Conservation (phyloP, 1,140 invertebrate genomes). For the Neoseiulus cucumeris region DNA sequence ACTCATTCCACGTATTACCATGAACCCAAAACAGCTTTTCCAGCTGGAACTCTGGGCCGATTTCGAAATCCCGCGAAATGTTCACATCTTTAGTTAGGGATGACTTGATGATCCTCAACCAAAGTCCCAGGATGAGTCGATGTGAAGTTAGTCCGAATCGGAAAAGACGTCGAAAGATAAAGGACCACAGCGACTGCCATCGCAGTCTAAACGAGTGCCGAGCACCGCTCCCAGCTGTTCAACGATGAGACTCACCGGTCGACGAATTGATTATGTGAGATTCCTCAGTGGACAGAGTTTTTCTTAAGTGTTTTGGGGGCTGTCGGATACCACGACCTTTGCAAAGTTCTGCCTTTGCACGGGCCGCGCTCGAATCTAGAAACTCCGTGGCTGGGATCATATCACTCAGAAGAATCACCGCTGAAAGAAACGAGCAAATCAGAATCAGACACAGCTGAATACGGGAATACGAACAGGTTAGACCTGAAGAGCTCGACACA, state of each 20-base stretch:
- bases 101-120: too few relatives aligned
- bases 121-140: too few relatives aligned
- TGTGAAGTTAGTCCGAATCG: too few relatives aligned
- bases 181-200: too few relatives aligned
- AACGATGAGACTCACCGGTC: background rate
- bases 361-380: conserved; percentile 61
- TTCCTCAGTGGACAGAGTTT: conserved; percentile 14
- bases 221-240: too few relatives aligned
- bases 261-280: background rate
- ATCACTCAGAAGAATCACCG: background rate
- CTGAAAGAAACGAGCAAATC: background rate
- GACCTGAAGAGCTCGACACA: background rate
- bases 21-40: too few relatives aligned
- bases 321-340: background rate
- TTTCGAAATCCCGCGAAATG: too few relatives aligned
- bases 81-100: too few relatives aligned
- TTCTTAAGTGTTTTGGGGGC: conserved; percentile 15
- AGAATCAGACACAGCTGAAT: conserved; percentile 8
- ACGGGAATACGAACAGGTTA: background rate
- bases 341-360: conserved; percentile 58
- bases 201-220: too few relatives aligned
- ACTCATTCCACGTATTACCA: too few relatives aligned
- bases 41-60: too few relatives aligned
- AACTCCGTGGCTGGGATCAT: conserved; percentile 50
- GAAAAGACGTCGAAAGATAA: too few relatives aligned